Evolutionary conservation across 1,140 invertebrate genomes (phyloP).

Genomic region (Drosophila varians): DNA sequence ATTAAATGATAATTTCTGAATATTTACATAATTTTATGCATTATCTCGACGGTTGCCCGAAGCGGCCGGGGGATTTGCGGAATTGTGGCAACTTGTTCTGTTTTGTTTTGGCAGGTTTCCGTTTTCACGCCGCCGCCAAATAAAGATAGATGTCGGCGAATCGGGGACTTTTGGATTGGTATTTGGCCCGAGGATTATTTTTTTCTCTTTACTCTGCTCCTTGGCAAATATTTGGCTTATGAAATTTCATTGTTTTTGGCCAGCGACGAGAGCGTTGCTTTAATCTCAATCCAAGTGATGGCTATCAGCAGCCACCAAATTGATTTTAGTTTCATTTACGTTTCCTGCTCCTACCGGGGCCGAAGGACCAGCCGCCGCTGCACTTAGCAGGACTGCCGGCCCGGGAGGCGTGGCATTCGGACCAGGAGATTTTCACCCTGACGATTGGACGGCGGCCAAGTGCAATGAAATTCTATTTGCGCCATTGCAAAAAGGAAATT

Average conservation of each 20-base stretch:
- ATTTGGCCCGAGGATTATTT: not conserved
- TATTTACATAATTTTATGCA: constrained; percentile 82
- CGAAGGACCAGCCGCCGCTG: constrained; percentile 27
- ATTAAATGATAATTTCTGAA: constrained; percentile 80
- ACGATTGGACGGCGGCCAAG: constrained; percentile 65
- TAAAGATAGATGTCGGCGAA: constrained; percentile 37
- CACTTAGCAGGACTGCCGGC: constrained; percentile 56
- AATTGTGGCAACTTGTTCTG: constrained; percentile 21
- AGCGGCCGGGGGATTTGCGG: not conserved
- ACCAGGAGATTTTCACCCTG: constrained; percentile 24
- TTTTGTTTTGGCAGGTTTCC: constrained; percentile 36
- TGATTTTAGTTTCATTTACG: constrained; percentile 80
- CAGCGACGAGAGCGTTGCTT: constrained; percentile 6
- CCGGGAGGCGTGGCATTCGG: constrained; percentile 29
- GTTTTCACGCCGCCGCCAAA: constrained; percentile 46
- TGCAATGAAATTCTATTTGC: constrained; percentile 79
- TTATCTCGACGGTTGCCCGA: constrained; percentile 44
- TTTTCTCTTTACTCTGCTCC: not conserved
- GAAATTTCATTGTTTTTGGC: constrained; percentile 58
- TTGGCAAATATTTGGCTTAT: constrained; percentile 58
- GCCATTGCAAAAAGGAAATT: constrained; percentile 51
- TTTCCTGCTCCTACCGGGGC: constrained; percentile 46
- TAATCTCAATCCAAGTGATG: constrained; percentile 73
- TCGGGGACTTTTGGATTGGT: not conserved
- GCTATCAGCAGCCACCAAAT: constrained; percentile 72